Percentiles rank a stretch among this genome's conserved stretches.
These are phyloP conservation scores for Synergus itoensis DNA, from an alignment of 2,888 invertebrate species.

Conservation along the genomic window DNA sequence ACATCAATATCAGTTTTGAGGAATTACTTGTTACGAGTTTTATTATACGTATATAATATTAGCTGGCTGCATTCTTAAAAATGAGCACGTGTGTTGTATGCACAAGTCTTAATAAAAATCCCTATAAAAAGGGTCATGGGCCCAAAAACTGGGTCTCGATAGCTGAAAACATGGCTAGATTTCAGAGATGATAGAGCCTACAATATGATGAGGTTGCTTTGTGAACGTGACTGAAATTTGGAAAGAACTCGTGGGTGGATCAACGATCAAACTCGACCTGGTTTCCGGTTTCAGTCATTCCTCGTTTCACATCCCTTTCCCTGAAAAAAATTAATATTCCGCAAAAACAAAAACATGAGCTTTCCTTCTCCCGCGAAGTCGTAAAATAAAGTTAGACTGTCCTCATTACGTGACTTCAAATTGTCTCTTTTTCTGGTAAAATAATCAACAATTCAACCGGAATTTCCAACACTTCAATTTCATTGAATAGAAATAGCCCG, in stretches of 20 bases:
- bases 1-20: no score
- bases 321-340: constrained; percentile 34
- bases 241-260: constrained; percentile 56
- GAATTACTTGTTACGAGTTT: no score
- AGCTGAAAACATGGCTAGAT: constrained; percentile 23
- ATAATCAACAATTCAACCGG: no score
- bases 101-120: neutral
- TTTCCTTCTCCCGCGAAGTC: constrained; percentile 28
- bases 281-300: constrained; percentile 64
- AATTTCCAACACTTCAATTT: no score
- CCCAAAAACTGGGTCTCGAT: constrained; percentile 15
- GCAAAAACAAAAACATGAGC: constrained; percentile 9
- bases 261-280: constrained; percentile 47
- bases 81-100: neutral
- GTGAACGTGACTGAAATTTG: constrained; percentile 65
- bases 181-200: constrained; percentile 40
- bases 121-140: constrained; percentile 45
- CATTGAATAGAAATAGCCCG: no score
- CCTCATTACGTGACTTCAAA: constrained; percentile 14
- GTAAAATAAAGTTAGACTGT: constrained; percentile 20
- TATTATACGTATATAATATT: neutral
- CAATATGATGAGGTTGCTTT: constrained; percentile 55
- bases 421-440: neutral
- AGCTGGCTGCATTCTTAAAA: neutral
- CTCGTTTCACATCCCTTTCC: constrained; percentile 39